Percentiles rank a stretch among this genome's conserved stretches.
These are phyloP conservation scores for Fabriciana adippe DNA, from an alignment of 2,888 invertebrate species.

Conservation along the genomic window DNA sequence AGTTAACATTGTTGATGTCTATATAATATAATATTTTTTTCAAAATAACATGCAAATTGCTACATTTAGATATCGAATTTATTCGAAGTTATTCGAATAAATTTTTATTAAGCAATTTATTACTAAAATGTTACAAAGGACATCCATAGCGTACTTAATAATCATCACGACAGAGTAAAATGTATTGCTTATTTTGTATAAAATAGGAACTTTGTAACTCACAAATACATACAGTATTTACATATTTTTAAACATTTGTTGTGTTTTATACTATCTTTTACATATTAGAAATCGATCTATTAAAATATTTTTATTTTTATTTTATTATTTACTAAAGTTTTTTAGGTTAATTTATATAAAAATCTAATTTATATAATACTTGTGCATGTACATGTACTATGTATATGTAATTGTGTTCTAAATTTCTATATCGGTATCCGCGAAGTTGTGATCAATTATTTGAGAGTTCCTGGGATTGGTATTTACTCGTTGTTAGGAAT, in stretches of 20 bases:
- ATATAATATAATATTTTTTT: not conserved
- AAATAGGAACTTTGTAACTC: no score
- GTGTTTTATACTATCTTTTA: no score
- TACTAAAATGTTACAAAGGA: not conserved
- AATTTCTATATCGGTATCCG: not conserved
- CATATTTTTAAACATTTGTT: no score
- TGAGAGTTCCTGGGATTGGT: not conserved
- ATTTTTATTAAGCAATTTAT: not conserved
- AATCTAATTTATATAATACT: no score
- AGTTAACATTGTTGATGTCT: not conserved
- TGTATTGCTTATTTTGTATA: no score
- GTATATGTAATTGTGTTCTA: not conserved
- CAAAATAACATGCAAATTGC: not conserved
- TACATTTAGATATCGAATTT: not conserved
- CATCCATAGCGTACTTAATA: no score
- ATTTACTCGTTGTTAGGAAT: constrained; percentile 7
- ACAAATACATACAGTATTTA: no score
- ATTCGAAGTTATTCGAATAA: not conserved
- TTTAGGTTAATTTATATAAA: no score
- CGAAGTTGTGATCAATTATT: constrained; percentile 1
- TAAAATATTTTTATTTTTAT: no score
- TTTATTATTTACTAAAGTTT: no score
- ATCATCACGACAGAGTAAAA: no score
- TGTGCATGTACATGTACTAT: not conserved
- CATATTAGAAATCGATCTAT: no score